phyloP scores from a whole-genome alignment of 1,140 invertebrate genomes.

The Papilio polytes region DNA sequence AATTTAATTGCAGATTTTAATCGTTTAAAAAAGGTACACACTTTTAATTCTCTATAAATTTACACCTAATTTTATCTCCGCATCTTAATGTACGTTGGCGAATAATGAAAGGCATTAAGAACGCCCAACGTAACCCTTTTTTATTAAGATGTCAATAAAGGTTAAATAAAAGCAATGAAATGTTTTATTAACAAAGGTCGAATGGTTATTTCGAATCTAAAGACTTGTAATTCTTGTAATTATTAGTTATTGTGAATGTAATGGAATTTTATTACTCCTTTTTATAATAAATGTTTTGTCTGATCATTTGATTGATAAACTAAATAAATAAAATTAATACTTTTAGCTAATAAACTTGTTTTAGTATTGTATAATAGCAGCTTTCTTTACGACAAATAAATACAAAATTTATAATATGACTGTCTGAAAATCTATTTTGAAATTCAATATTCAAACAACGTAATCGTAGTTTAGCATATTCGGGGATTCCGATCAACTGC shows the following conservation, averaged over 20 bases:
- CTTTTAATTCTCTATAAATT: not conserved
- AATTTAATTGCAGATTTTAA: not conserved
- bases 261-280: slow-evolving; percentile 6
- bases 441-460: not conserved
- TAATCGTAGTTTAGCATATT: not conserved
- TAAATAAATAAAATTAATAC: not conserved
- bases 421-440: not conserved
- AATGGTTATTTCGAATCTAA: not conserved
- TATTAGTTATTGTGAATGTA: slow-evolving; percentile 3
- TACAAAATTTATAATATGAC: no score
- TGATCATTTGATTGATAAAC: not conserved
- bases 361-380: no score
- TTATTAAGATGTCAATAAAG: slow-evolving; percentile 23
- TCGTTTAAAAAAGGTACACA: not conserved
- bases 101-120: not conserved
- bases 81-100: not conserved
- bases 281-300: not conserved
- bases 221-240: slow-evolving; percentile 7
- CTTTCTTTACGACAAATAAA: no score
- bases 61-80: not conserved
- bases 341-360: no score
- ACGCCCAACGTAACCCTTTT: slow-evolving; percentile 11
- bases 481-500: not conserved
- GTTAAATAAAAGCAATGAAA: slow-evolving; percentile 17
- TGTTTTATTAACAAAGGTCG: slow-evolving; percentile 21